Base-by-base conservation (phyloP, 2,888 invertebrate genomes). In the Ormyrus rosae region DNA sequence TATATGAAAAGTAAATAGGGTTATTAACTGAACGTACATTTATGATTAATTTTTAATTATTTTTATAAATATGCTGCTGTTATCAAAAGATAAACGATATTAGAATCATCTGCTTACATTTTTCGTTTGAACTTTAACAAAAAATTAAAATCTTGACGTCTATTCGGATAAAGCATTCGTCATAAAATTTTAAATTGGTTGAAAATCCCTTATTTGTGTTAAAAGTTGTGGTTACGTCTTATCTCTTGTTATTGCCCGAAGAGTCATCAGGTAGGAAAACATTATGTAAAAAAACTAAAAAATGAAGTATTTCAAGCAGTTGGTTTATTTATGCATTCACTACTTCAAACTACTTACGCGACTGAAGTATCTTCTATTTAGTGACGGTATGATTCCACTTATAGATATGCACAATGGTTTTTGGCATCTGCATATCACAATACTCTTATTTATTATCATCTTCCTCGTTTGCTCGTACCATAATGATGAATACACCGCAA, bases 191-290 rank as follows among this genome's bases (percentile, higher is more conserved):
- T 34, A 34, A 34, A 4, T 34, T 34, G 34, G 34, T 34, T 34
- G 34, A 34, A 34, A 34, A 34, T 34, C 34, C 34, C 34, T 34
- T 34, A 2, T 34, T 34, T 34, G 3, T 34, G 34, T 34, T 34
- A 34, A 34, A 34, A 34, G 34, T 34, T 34, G 34, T 34, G 34
- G 2, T 34, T 34, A 34, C 0, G 4, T 34, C 34, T 34, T 34
- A 70, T 61, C 48, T 48, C 13, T 64, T 10, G 58, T 75, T 34
- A 67, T 51, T 8, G 75, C 67, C 45, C 75, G 67, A 6, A 75
- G n/a, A 58, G 75, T 51, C 67, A 75, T 67, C 11, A 50, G 58
- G 48, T 75, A 67, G 0, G 75, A 67, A 60, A 75, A 67, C 6
- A 60, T 13, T 8, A 56, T 5, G 19, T 67, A 67, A 13, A 75